A percentile compares a stretch with the other conserved stretches of the same genome.
Evolutionary conservation across 1,140 invertebrate species (phyloP).

Genomic region (Micrasema minimum): DNA sequence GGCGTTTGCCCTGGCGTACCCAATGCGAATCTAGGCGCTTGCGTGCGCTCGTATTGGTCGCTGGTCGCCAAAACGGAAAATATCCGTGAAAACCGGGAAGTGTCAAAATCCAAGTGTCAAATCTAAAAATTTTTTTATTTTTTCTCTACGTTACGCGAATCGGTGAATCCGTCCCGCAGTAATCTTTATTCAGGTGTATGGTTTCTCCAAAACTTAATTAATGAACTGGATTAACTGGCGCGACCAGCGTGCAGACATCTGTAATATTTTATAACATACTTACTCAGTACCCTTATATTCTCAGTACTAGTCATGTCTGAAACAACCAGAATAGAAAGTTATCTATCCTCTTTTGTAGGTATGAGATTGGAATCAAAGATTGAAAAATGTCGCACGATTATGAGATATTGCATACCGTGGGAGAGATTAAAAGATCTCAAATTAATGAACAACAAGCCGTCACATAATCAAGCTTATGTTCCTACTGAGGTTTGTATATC

Average conservation of each 20-base stretch:
- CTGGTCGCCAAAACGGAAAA: slow-evolving; percentile 14
- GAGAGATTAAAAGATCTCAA: slow-evolving; percentile 61
- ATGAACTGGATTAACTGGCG: slow-evolving; percentile 40
- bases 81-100: slow-evolving; percentile 22
- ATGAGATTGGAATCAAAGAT: slow-evolving; percentile 46
- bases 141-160: not conserved
- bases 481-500: slow-evolving; percentile 65
- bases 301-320: slow-evolving; percentile 2
- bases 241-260: slow-evolving; percentile 29
- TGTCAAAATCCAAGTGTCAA: slow-evolving; percentile 32
- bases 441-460: slow-evolving; percentile 69
- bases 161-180: slow-evolving; percentile 1
- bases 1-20: too few species aligned
- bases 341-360: slow-evolving; percentile 34
- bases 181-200: slow-evolving; percentile 15
- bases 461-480: slow-evolving; percentile 67
- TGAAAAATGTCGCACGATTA: slow-evolving; percentile 38
- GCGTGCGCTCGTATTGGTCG: not conserved
- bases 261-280: slow-evolving; percentile 20
- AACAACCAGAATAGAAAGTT: slow-evolving; percentile 21
- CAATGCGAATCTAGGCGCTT: too few species aligned
- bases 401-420: slow-evolving; percentile 31
- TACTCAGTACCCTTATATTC: slow-evolving; percentile 6
- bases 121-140: too few species aligned
- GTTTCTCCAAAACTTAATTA: slow-evolving; percentile 39